phyloP scores from a whole-genome alignment of 2,888 invertebrate genomes.

The Dascillus cervinus region DNA sequence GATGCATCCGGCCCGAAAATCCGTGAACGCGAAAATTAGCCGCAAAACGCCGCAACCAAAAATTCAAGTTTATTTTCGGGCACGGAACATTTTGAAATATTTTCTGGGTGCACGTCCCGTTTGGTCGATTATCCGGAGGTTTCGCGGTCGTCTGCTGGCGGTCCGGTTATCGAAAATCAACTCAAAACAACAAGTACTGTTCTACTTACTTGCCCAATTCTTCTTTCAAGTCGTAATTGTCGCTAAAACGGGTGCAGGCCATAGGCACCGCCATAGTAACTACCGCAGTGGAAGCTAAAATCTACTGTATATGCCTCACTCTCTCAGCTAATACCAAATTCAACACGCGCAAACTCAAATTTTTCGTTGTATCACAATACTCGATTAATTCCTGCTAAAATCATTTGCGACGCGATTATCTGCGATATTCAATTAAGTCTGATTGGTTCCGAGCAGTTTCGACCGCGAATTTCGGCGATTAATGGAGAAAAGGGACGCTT shows the following conservation, averaged over 20 bases:
- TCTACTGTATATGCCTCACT: slow-evolving; percentile 32
- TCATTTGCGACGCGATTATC: too few relatives aligned
- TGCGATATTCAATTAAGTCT: too few relatives aligned
- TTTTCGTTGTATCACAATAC: slow-evolving; percentile 6
- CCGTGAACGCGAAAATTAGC: too few relatives aligned
- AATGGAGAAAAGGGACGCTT: too few relatives aligned
- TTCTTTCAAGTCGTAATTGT: slow-evolving; percentile 99
- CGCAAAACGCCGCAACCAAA: slow-evolving; percentile 19
- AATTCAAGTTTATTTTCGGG: slow-evolving; percentile 30
- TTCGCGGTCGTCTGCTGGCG: slow-evolving; percentile 12
- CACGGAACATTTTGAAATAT: slow-evolving; percentile 26
- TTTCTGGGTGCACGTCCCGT: slow-evolving; percentile 28
- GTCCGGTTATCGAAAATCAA: slow-evolving; percentile 10
- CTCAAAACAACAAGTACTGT: slow-evolving; percentile 18
- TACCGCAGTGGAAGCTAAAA: slow-evolving; percentile 32
- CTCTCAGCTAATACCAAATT: slow-evolving; percentile 21
- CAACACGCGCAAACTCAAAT: slow-evolving; percentile 14
- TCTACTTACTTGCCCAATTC: slow-evolving; percentile 95
- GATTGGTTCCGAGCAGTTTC: too few relatives aligned
- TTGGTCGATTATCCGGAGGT: slow-evolving; percentile 19
- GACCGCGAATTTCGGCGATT: too few relatives aligned
- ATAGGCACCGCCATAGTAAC: slow-evolving; percentile 75
- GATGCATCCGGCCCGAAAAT: too few relatives aligned
- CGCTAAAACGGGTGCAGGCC: slow-evolving; percentile 95
- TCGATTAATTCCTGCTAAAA: neutral